These are phyloP conservation scores for Trissolcus basalis DNA, from an alignment of 1,140 invertebrate genomes.

Conservation along the genomic window DNA sequence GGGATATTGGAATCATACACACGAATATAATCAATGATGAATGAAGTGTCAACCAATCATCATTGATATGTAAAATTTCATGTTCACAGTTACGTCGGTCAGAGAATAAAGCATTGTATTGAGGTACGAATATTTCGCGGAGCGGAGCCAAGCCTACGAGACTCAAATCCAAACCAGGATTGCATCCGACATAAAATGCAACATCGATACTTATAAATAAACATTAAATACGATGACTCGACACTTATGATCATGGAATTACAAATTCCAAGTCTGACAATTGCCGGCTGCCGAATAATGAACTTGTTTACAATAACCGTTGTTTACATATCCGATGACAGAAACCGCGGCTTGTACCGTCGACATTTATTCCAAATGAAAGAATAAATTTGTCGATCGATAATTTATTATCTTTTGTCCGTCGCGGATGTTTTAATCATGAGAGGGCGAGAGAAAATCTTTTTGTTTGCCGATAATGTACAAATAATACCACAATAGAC, in stretches of 20 bases:
- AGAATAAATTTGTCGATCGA: constrained; percentile 48
- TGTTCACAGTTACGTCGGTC: no score
- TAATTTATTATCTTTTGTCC: constrained; percentile 47
- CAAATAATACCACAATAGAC: constrained; percentile 9
- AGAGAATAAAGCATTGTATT: no score
- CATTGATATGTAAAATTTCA: neutral
- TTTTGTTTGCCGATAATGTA: constrained; percentile 13
- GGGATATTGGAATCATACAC: no score
- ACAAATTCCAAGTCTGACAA: constrained; percentile 10
- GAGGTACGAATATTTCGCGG: neutral
- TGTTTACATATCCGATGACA: constrained; percentile 26
- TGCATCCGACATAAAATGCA: constrained; percentile 10
- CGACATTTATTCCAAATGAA: constrained; percentile 22
- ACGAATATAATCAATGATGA: neutral
- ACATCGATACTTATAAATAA: constrained; percentile 33
- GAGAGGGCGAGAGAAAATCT: constrained; percentile 5
- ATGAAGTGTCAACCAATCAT: constrained; percentile 14
- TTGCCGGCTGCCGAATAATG: constrained; percentile 33
- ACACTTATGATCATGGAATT: constrained; percentile 37
- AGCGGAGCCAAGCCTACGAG: constrained; percentile 4
- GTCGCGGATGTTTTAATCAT: constrained; percentile 41
- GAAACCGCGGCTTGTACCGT: constrained; percentile 15
- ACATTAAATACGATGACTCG: constrained; percentile 38
- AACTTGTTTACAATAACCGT: constrained; percentile 52
- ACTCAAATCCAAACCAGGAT: constrained; percentile 1